phyloP scores from a whole-genome alignment of 2,797 vertebrate species.

The Centroberyx gerrardi region DNA sequence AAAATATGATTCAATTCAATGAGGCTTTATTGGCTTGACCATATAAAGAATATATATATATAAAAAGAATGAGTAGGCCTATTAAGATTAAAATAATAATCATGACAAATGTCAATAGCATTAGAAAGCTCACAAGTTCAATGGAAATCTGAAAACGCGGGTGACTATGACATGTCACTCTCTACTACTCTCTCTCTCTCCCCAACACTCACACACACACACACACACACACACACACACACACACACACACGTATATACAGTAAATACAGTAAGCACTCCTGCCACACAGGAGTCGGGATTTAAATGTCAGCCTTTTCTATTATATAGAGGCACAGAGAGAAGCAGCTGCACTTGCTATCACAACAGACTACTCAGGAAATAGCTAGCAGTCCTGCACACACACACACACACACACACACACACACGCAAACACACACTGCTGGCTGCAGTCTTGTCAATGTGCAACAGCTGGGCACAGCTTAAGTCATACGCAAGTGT shows the following conservation, averaged over 20 bases:
- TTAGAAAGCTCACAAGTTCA: too few relatives aligned
- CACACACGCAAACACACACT: conserved; percentile 27
- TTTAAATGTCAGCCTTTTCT: conserved; percentile 45
- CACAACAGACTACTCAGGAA: conserved; percentile 73
- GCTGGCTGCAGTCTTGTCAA: conserved; percentile 59
- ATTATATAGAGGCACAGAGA: conserved; percentile 41
- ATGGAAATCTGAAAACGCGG: too few relatives aligned
- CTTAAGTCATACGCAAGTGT: conserved; percentile 60
- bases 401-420: conserved; percentile 27
- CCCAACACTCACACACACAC: neutral
- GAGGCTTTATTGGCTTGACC: too few relatives aligned
- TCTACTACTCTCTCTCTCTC: neutral
- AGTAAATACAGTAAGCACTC: neutral
- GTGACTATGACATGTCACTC: too few relatives aligned
- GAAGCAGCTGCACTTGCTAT: conserved; percentile 67
- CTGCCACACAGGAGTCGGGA: conserved; percentile 35
- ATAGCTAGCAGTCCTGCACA: conserved; percentile 68
- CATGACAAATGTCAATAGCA: too few relatives aligned
- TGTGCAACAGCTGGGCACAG: conserved; percentile 73
- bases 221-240: neutral
- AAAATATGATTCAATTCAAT: too few relatives aligned
- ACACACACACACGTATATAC: conserved; percentile 2
- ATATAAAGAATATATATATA: too few relatives aligned
- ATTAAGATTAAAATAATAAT: too few relatives aligned
- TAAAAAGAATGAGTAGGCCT: too few relatives aligned